Percentiles rank a stretch among this genome's conserved stretches.
Conservation (phyloP, 2,113 vertebrate species). For the Rhodinocichla rosea region DNA sequence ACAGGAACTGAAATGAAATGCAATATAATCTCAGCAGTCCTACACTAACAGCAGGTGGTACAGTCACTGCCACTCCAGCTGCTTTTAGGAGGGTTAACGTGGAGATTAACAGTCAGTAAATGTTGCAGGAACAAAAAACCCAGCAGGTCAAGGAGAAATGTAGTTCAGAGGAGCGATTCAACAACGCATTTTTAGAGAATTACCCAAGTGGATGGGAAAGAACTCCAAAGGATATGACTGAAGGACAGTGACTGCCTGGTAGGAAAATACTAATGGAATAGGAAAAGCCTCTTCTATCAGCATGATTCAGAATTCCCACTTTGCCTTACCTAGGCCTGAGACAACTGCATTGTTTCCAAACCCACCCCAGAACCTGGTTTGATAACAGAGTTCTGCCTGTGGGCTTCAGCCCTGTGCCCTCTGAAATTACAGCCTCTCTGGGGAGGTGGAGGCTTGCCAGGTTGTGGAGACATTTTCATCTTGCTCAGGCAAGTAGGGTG, state of each 20-base stretch:
- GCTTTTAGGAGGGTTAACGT: background rate
- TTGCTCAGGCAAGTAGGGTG: background rate
- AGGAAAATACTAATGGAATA: background rate
- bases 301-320: background rate
- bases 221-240: background rate
- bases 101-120: background rate
- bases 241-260: background rate
- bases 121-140: background rate
- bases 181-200: slow-evolving; percentile 2
- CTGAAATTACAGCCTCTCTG: background rate
- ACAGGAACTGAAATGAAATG: background rate
- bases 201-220: background rate
- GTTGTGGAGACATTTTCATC: background rate
- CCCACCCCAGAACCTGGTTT: accelerated
- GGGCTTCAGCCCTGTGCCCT: background rate
- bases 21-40: background rate
- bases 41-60: background rate
- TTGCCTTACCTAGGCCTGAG: background rate
- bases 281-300: background rate
- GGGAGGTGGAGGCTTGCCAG: background rate
- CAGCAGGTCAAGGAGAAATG: slow-evolving; percentile 8
- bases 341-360: background rate
- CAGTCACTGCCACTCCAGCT: background rate
- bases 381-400: background rate
- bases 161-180: background rate